Evolutionary conservation across 2,797 vertebrate species (phyloP), one percentile per base, ranked within the genome.

Genomic region (Bryconaethiops microstoma): DNA sequence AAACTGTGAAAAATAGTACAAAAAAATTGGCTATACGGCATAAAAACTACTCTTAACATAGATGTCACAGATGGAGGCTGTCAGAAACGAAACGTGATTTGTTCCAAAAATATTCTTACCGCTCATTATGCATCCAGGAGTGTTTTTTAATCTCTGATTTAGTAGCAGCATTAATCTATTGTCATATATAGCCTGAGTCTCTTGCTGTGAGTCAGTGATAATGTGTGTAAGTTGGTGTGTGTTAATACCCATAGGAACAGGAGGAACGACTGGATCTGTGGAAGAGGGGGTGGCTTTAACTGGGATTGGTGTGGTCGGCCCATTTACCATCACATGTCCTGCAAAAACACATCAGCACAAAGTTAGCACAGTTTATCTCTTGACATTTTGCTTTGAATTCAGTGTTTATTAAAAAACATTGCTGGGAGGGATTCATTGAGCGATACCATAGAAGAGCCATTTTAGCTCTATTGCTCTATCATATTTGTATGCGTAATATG

Each of bases 301-400:
- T 0, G 97, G 96, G 74, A 98, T 96, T 0, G 97, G 97, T 2
- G 97, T 97, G 57, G 93, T 94, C 5, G 97, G 96, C 78, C 97
- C 97, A 19, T 98, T 98, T 13, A 98, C 97, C 96, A 98, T 97
- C 86, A 97, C 93, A 2, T 97, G 95, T 88, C 97, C 97, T 97
- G 86, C 1, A 39, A n/a, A 72, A 79, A 80, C 13, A 50, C 48
- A 50, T 50, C 13, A 48, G 1, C 5, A 48, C 45, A 48, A 10
- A 12, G 9, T 50, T 50, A 50, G 3, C 48, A 50, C 48, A 2
- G 48, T 57, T 57, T 8, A 57, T 17, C 54, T 57, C 54, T 57
- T 6, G 4, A 0, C 54, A 57, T 57, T 57, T n/a, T 57, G 7
- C 54, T 19, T 19, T 57, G 17, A 17, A 0, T 19, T 19, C 5